Base-by-base conservation (phyloP, 2,888 invertebrate genomes). In the Automeris io region DNA sequence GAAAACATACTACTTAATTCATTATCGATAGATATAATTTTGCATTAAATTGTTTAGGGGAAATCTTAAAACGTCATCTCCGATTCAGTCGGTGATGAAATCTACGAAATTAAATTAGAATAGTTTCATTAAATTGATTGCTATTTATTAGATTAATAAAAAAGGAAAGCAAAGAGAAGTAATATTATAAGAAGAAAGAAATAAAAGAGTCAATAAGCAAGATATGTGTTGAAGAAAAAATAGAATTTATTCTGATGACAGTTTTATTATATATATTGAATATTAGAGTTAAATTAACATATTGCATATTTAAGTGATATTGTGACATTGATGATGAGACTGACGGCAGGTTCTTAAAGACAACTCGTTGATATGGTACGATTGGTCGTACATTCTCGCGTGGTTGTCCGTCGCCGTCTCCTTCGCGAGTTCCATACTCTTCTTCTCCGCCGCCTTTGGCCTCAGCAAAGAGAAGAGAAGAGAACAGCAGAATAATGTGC, bases 351-450 rank as follows among this genome's bases (percentile, higher is more conserved):
- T 92, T 47, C 88, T 93, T 70, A 91, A 90, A 86, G 90, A 91
- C 72, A 91, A 92, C 87, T 87, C 91, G 33, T 89, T 90, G 57
- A 90, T 91, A 52, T 89, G 89, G 88, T 93, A 93, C 88, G 95
- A 94, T 66, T 95, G 94, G 94, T 94, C 94, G 57, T 95, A 94
- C 89, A 91, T 93, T 66, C 87, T 94, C 54, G 93, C 93, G 55
- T 95, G 95, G 95, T 86, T 94, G 59, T 91, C 94, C 45, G 93
- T 95, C 46, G 93, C 89, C 41, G 91, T 92, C 58, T 91, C 92
- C 61, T 89, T 95, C 68, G 89, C 90, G 51, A 91, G 92, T 54
- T 91, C 93, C 56, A 88, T 93, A 57, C 81, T 94, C 57, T 94
- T 95, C 89, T 91, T 94, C 88, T 91, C 92, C 57, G 92, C 93